Percentiles rank a stretch among this genome's conserved stretches.
Conservation (phyloP, 1,140 invertebrate genomes). For the Ooceraea biroi region DNA sequence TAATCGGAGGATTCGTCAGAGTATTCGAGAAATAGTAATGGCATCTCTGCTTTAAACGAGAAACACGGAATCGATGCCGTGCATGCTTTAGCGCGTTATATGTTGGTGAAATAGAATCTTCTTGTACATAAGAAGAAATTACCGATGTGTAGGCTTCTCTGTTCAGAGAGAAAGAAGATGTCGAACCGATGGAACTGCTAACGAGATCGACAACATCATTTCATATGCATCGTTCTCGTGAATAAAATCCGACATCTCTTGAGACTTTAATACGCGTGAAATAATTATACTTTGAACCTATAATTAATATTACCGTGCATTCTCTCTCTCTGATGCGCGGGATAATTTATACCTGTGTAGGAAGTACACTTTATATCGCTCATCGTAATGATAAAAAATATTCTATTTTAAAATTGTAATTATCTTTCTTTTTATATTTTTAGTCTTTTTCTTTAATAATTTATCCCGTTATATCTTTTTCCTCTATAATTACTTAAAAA, state of each 20-base stretch:
- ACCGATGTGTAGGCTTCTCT: not conserved
- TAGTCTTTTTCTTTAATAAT: not conserved
- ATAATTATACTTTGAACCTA: constrained; percentile 28
- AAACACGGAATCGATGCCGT: constrained; percentile 17
- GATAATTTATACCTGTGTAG: not conserved
- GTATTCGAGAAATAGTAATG: not conserved
- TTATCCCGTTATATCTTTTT: not conserved
- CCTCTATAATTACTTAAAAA: not conserved
- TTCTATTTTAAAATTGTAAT: constrained; percentile 2
- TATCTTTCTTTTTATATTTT: not conserved
- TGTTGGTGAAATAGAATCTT: constrained; percentile 2
- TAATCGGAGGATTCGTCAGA: not conserved
- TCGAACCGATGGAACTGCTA: not conserved
- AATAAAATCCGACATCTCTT: not conserved
- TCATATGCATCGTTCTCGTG: constrained; percentile 14
- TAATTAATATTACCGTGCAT: constrained; percentile 17
- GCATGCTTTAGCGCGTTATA: constrained; percentile 21
- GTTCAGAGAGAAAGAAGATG: not conserved
- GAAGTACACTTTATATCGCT: not conserved
- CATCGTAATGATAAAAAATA: not conserved
- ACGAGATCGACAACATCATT: not conserved
- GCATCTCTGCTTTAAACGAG: constrained; percentile 43
- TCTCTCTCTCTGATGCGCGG: not conserved
- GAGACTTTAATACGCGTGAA: constrained; percentile 26
- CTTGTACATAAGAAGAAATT: constrained; percentile 34